Conservation (phyloP, 92 coral and sea anemone species). For the Heliopora coerulea region DNA sequence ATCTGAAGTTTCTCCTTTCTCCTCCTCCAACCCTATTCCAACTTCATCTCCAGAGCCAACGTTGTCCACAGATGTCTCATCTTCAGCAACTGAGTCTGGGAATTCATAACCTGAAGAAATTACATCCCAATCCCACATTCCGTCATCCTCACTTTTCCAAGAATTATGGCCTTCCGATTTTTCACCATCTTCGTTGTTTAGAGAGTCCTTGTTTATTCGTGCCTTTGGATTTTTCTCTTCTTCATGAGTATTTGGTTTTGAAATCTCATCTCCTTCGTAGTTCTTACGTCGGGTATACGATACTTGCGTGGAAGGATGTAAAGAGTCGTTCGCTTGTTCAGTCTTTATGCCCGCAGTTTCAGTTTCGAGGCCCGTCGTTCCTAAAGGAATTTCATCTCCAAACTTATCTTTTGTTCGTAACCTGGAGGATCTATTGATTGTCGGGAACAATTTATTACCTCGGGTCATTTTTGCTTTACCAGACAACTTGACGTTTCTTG, state of each 20-base stretch:
- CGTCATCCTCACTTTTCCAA: background rate
- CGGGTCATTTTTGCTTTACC: background rate
- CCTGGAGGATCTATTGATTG: background rate
- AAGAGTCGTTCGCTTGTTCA: background rate
- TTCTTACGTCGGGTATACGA: conserved; percentile 5
- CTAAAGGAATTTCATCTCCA: background rate
- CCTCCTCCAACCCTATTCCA: background rate
- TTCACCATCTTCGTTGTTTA: background rate
- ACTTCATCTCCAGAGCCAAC: background rate
- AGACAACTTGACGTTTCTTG: background rate
- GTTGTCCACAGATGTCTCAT: background rate
- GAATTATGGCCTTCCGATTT: background rate
- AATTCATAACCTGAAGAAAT: background rate
- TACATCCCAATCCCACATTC: background rate
- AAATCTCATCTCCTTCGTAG: conserved; percentile 12
- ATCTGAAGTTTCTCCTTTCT: background rate
- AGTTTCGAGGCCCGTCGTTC: background rate
- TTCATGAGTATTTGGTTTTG: background rate
- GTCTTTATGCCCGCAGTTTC: background rate
- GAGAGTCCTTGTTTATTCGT: background rate
- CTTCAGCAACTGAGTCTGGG: background rate
- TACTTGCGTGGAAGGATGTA: background rate
- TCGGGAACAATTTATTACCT: too few relatives aligned
- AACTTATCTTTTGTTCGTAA: background rate
- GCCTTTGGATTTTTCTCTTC: background rate